Base-by-base conservation (phyloP, 2,888 invertebrate genomes). In the Eristalinus sepulchralis region DNA sequence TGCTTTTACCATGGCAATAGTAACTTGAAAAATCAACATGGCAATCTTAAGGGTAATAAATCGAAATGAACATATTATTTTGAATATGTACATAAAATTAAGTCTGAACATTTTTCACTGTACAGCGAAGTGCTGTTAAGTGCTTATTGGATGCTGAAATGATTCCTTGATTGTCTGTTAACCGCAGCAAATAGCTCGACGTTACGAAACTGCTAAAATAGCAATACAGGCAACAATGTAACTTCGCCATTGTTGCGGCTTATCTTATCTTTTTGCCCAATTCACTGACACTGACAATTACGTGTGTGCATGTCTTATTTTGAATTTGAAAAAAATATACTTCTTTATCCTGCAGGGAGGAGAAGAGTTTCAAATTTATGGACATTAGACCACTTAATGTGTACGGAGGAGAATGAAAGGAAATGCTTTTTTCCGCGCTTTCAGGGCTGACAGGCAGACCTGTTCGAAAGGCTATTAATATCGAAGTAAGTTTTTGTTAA, bases 391-490 rank as follows among this genome's bases (percentile, higher is more conserved):
- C 33, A 77, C 62, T 11, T 10, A 55, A 5, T n/a, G 20, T 4
- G 33, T 20, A 27, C 22, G 22, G 22, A 63, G 22, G 47, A 17
- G 70, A 10, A 76, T 53, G 68, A 77, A 77, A 57, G 10, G 10
- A 24, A 27, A 34, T 62, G 17, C 53, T 77, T 76, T 77, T 53
- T 34, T 59, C 64, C 27, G 62, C 17, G 47, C 33, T 57, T 70
- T 79, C 64, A 64, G 75, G 70, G 83, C 73, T 53, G 70, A 70
- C 70, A 64, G 70, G 79, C 73, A 53, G 64, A 70, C 64, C 20
- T 53, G 57, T 64, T 79, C 73, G 24, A 70, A 36, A 70, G 64
- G 79, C 79, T 83, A 83, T 79, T 70, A 83, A 83, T 83, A 83
- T 72, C 83, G 53, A 62, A 79, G 79, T 78, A 59, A 83, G 73